Evolutionary conservation across 2,797 vertebrate genomes (phyloP), one percentile per base, ranked within the genome.

Genomic region (Ataeniobius toweri): DNA sequence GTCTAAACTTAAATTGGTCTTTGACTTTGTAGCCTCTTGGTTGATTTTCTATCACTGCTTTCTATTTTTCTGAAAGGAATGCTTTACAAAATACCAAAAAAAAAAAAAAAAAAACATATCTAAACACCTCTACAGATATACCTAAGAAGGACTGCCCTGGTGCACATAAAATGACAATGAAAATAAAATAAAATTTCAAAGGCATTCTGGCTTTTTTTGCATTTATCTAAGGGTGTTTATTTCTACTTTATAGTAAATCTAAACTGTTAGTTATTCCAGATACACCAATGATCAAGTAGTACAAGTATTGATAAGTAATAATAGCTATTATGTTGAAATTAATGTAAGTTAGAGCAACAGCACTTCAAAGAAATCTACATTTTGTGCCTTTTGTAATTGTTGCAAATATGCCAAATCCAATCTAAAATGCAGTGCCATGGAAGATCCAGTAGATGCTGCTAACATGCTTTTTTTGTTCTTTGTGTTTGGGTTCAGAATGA

Each of bases 381-480:
- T 18, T 5, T 16, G 18, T 67, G 6, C 50, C 14, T 13, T 26
- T 69, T 46, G 67, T 16, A 13, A 26, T 69, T 46, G 39, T 13
- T 56, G 13, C 28, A 36, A 9, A 56, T 73, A 46, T 50, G 18
- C 22, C 8, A 28, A 48, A 46, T 28, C 7, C 12, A 68, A 24
- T 31, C 46, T 13, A 75, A 68, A 2, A 1, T 90, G 93, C 85
- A 92, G 6, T 87, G 55, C 26, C 83, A 55, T 28, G 6, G 71
- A n/a, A 39, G 2, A 53, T 77, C 90, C 93, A 92, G 65, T 51
- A 85, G 92, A 83, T 89, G 89, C 36, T 81, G 90, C 89, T 85
- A 46, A 65, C 76, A 78, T 0, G 18, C 81, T 56, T 12, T 31
- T 2, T 80, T 73, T 70, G 1, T 28, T 22, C 26, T 12, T 28